Evolutionary conservation across 2,113 vertebrate genomes (phyloP).

Genomic region (Ahaetulla prasina): DNA sequence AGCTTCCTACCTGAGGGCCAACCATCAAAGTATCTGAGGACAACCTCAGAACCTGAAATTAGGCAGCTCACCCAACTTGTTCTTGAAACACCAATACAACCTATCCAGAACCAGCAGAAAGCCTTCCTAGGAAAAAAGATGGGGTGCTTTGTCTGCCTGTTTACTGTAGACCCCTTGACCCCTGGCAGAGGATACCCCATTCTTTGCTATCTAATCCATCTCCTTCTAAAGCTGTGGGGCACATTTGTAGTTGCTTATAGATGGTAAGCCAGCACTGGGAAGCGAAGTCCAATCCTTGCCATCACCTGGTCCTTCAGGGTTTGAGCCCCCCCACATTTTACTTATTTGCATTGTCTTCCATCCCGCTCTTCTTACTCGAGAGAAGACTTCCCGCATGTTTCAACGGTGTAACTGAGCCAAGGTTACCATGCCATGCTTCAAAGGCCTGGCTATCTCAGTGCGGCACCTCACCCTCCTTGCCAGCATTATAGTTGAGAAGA

Average conservation of each 20-base stretch:
- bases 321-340: background rate
- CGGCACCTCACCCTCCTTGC: background rate
- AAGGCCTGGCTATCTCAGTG: background rate
- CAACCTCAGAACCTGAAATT: background rate
- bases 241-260: background rate
- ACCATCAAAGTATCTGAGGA: background rate
- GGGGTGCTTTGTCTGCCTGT: background rate
- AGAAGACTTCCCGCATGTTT: background rate
- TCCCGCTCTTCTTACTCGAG: background rate
- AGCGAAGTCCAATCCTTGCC: background rate
- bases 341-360: background rate
- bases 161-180: background rate
- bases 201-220: background rate
- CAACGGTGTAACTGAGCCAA: background rate
- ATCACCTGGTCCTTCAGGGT: too few relatives aligned
- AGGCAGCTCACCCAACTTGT: background rate
- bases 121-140: background rate
- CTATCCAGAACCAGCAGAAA: background rate
- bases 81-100: background rate
- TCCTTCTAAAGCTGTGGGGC: background rate
- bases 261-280: background rate
- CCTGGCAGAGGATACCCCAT: background rate
- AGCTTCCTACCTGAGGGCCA: background rate
- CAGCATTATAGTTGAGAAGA: background rate
- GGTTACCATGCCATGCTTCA: background rate